phyloP scores from a whole-genome alignment of 2,888 invertebrate genomes.

The Nomada hirtipes region DNA sequence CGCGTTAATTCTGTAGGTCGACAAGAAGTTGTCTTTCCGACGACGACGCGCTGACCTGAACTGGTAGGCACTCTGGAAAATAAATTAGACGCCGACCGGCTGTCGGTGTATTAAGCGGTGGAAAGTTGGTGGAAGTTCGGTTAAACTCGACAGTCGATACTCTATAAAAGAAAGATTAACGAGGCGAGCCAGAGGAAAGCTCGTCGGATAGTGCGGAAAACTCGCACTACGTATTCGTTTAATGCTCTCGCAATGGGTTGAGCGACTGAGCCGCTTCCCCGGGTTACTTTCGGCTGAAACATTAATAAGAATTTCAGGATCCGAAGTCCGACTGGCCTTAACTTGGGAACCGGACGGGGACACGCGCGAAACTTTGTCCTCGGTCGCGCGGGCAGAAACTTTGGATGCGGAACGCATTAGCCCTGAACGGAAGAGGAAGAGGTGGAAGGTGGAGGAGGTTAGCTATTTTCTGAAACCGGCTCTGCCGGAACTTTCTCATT shows the following conservation, averaged over 20 bases:
- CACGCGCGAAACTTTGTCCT: conserved; percentile 57
- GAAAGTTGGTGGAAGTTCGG: conserved; percentile 63
- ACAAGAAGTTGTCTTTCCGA: conserved; percentile 11
- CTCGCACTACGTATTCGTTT: conserved; percentile 35
- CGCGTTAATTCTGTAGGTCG: conserved; percentile 23
- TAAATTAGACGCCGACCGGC: conserved; percentile 49
- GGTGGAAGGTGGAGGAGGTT: conserved; percentile 14
- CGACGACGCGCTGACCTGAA: neutral
- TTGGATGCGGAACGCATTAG: conserved; percentile 65
- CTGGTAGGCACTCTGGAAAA: conserved; percentile 37
- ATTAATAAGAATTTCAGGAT: conserved; percentile 68
- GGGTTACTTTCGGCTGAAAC: conserved; percentile 47
- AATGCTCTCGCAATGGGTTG: conserved; percentile 21
- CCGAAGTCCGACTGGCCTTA: conserved; percentile 37
- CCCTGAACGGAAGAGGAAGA: neutral
- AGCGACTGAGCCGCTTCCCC: neutral
- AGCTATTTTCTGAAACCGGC: conserved; percentile 40
- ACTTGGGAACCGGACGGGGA: conserved; percentile 50
- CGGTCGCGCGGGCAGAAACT: conserved; percentile 46
- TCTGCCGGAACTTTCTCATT: conserved; percentile 58
- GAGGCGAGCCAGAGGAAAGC: conserved; percentile 43
- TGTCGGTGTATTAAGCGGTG: conserved; percentile 44
- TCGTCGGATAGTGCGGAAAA: conserved; percentile 2
- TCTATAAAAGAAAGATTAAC: conserved; percentile 63
- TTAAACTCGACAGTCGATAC: conserved; percentile 61